Base-by-base conservation (phyloP, 1,140 invertebrate species). In the Drosophila orena region DNA sequence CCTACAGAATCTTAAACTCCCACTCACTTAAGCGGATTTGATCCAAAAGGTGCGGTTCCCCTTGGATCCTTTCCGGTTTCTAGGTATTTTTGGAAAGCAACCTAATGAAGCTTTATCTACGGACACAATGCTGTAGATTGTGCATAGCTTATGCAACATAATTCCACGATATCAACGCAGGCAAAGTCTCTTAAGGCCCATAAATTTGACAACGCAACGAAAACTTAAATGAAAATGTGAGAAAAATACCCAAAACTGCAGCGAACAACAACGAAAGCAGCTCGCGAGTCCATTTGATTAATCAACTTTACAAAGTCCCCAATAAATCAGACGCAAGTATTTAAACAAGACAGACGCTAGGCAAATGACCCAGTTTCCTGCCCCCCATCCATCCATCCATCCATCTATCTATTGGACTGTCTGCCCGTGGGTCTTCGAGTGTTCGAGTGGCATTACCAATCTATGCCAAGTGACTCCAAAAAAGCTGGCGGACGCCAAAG, bases 351-450 rank as follows among this genome's bases (percentile, higher is more conserved):
- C 43, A 77, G 62, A 54, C 74, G 68, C 53, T 61, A 43, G 52
- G 77, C 81, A 79, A 81, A 73, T 81, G 81, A 88, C 81, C 81
- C 74, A 85, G 50, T 78, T 85, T 78, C 40, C 57, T 52, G 38
- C 14, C 43, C 52, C 68, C 52, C 61, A 73, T 73, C 49, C 54
- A 70, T 66, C 47, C 54, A 71, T 69, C 40, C 30, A 8, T 37
- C 24, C 22, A 58, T 40, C 43, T 65, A 14, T 2, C 7, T 7
- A 15, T 11, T 4, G 10, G 38, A 7, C 40, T 44, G 59, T 5
- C 55, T 42, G 56, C 17, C 50, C n/a, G 49, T 37, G 54, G 69
- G 55, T 53, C 55, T 72, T 72, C 44, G 68, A 72, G 69, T 72
- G 66, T 72, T 72, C 44, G 68, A 72, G 69, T 72, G 69, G 69